phyloP scores from a whole-genome alignment of 92 coral and sea anemone species.

The Epizoanthus stellaris region DNA sequence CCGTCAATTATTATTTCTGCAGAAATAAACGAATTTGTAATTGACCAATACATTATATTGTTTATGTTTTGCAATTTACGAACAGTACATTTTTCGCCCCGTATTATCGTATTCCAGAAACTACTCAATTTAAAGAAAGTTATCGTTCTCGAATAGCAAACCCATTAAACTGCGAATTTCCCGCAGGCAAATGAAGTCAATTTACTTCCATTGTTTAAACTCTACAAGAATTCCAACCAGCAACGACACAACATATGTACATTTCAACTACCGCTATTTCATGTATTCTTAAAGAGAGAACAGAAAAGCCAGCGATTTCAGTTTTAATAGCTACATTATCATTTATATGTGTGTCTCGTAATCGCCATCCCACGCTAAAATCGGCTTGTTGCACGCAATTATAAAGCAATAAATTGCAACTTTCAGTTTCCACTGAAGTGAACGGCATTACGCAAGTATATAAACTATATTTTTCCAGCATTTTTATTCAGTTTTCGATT shows the following conservation, averaged over 20 bases:
- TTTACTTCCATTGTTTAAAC: too few relatives aligned
- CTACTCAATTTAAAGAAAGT: too few relatives aligned
- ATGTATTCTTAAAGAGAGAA: background rate
- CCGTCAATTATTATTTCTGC: background rate
- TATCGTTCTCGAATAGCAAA: too few relatives aligned
- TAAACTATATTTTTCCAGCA: background rate
- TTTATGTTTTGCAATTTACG: background rate
- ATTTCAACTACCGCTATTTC: background rate
- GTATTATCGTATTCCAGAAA: too few relatives aligned
- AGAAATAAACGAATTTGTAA: background rate
- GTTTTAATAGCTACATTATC: too few relatives aligned
- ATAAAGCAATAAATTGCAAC: conserved; percentile 11
- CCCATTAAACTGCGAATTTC: too few relatives aligned
- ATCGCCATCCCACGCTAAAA: background rate
- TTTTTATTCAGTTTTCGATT: background rate
- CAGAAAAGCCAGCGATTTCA: too few relatives aligned
- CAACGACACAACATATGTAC: too few relatives aligned
- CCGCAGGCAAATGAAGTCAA: too few relatives aligned
- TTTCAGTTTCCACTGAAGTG: background rate
- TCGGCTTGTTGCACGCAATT: conserved; percentile 17
- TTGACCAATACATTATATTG: background rate
- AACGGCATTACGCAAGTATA: background rate
- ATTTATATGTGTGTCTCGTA: background rate
- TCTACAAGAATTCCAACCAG: too few relatives aligned
- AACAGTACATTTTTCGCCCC: background rate